Evolutionary conservation across 2,888 invertebrate genomes (phyloP).

Genomic region (Hydraecia micacea): DNA sequence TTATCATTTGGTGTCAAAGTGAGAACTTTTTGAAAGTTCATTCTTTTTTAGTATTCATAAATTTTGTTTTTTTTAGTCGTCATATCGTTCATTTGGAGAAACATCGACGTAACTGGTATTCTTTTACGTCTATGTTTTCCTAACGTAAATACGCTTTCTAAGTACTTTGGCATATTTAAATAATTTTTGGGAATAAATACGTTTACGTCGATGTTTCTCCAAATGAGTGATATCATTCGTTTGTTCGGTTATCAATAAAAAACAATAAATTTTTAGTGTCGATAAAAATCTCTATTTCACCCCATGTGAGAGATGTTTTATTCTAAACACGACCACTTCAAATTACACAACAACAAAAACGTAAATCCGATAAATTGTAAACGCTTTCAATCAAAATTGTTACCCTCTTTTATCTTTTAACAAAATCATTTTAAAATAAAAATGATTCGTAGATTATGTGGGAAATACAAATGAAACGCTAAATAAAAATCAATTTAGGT

Average conservation of each 20-base stretch:
- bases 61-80: not conserved
- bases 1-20: not conserved
- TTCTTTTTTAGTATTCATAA: not conserved
- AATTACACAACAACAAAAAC: slow-evolving; percentile 3
- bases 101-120: too few species aligned
- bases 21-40: not conserved
- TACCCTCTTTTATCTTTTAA: slow-evolving; percentile 20
- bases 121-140: too few species aligned
- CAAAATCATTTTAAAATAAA: slow-evolving; percentile 6
- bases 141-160: too few species aligned
- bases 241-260: not conserved
- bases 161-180: too few species aligned
- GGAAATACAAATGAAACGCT: slow-evolving; percentile 25
- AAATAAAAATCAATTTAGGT: slow-evolving; percentile 58
- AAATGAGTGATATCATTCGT: not conserved
- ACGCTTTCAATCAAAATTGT: not conserved
- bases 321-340: slow-evolving; percentile 1
- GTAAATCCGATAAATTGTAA: slow-evolving; percentile 19
- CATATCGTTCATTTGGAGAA: not conserved
- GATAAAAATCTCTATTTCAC: slow-evolving; percentile 26
- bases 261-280: not conserved
- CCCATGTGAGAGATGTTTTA: slow-evolving; percentile 5
- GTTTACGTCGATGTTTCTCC: too few species aligned
- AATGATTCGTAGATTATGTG: not conserved
- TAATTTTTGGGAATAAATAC: too few species aligned